phyloP scores from a whole-genome alignment of 2,888 invertebrate genomes.

The Ochropleura leucogaster region DNA sequence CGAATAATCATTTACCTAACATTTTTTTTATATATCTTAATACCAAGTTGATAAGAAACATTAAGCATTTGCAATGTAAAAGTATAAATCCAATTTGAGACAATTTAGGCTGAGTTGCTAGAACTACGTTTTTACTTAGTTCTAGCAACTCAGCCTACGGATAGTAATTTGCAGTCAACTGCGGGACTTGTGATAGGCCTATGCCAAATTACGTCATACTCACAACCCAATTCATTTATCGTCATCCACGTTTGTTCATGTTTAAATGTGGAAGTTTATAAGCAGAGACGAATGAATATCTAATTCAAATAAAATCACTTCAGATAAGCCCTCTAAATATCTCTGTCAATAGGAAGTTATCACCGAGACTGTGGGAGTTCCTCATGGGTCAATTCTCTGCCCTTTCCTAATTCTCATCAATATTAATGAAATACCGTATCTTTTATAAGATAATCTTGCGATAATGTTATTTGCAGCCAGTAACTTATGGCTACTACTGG shows the following conservation, averaged over 20 bases:
- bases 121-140: no score
- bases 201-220: background rate
- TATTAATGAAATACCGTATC: constrained; percentile 32
- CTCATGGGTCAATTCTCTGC: constrained; percentile 37
- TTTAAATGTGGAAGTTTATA: background rate
- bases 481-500: background rate
- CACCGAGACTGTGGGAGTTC: constrained; percentile 25
- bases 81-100: background rate
- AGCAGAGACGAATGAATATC: background rate
- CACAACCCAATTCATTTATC: background rate
- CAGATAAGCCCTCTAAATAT: background rate
- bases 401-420: constrained; percentile 33
- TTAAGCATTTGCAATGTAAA: no score
- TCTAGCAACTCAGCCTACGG: background rate
- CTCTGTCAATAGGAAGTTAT: background rate
- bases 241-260: background rate
- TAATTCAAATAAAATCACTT: constrained; percentile 13
- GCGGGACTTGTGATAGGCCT: background rate
- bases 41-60: background rate
- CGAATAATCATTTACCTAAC: background rate
- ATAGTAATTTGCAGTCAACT: background rate
- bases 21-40: no score
- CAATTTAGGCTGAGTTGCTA: no score
- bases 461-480: constrained; percentile 13
- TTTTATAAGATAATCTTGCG: constrained; percentile 9